A percentile compares a stretch with the other conserved stretches of the same genome.
phyloP scores from a whole-genome alignment of 1,140 invertebrate genomes.

The Manduca sexta region DNA sequence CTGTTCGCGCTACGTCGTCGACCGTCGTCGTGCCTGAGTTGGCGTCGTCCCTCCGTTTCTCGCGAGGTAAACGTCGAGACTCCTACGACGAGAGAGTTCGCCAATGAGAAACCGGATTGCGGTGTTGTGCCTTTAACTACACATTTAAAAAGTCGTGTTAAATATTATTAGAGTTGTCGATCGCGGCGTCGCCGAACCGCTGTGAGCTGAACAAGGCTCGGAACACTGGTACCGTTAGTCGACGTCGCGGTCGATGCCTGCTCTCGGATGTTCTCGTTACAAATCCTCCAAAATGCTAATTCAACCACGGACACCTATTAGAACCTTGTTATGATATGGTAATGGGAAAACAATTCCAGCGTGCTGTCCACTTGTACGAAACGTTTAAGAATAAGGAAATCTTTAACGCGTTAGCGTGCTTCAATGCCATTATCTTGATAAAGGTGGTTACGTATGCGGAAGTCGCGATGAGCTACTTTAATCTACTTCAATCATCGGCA shows the following conservation, averaged over 20 bases:
- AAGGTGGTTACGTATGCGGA: constrained; percentile 57
- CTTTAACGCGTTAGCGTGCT: constrained; percentile 35
- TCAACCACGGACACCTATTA: background rate
- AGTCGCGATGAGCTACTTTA: constrained; percentile 36
- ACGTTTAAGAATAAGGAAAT: constrained; percentile 31
- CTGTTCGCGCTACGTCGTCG: constrained; percentile 44
- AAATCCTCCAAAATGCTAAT: constrained; percentile 2
- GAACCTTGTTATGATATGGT: constrained; percentile 2
- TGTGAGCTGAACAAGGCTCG: constrained; percentile 20
- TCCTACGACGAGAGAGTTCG: constrained; percentile 36
- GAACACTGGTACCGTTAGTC: constrained; percentile 5
- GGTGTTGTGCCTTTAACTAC: constrained; percentile 33
- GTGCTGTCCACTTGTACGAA: background rate
- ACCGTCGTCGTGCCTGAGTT: constrained; percentile 45
- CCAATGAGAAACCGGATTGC: constrained; percentile 56
- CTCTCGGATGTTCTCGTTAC: constrained; percentile 13
- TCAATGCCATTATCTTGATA: constrained; percentile 59
- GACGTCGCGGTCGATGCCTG: constrained; percentile 22
- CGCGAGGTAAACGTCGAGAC: constrained; percentile 59
- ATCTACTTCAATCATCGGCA: constrained; percentile 37
- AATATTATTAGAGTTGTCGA: constrained; percentile 21
- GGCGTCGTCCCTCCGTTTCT: constrained; percentile 59
- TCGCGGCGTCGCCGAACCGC: constrained; percentile 3
- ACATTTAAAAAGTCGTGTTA: constrained; percentile 20
- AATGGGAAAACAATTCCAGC: background rate